Evolutionary conservation across 1,140 invertebrate genomes (phyloP).

Genomic region (Ephestia elutella): DNA sequence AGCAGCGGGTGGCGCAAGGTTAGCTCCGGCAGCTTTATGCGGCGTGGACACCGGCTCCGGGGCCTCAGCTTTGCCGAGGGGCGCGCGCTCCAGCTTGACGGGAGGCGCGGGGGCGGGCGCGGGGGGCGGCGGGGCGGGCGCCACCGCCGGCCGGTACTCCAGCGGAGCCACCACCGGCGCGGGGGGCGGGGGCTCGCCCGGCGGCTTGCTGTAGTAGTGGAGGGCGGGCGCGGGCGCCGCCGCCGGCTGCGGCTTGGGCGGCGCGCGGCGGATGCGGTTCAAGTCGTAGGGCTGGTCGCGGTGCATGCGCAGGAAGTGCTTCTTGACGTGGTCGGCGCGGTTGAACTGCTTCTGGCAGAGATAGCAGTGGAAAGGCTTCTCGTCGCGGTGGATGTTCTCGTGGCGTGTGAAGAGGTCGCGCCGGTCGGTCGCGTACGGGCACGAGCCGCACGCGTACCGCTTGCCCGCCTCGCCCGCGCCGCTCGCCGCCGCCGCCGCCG

Average conservation of each 20-base stretch:
- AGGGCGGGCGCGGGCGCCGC: conserved; percentile 10
- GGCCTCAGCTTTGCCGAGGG: conserved; percentile 42
- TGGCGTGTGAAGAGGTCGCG: conserved; percentile 95
- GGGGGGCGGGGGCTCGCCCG: conserved; percentile 75
- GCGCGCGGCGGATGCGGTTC: conserved; percentile 82
- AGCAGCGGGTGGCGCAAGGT: conserved; percentile 23
- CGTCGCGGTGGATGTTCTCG: conserved; percentile 95
- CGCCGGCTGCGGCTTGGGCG: conserved; percentile 51
- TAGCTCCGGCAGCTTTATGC: conserved; percentile 22
- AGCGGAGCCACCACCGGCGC: conserved; percentile 63
- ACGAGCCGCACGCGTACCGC: conserved; percentile 88
- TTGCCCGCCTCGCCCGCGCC: conserved; percentile 72
- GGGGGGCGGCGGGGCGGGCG: conserved; percentile 8
- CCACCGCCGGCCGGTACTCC: conserved; percentile 31
- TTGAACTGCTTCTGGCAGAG: conserved; percentile 94
- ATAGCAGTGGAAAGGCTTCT: conserved; percentile 95
- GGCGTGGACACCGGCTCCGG: conserved; percentile 19
- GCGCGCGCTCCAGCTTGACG: conserved; percentile 47
- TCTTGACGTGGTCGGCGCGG: conserved; percentile 95
- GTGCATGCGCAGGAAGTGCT: conserved; percentile 93
- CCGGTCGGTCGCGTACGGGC: conserved; percentile 92
- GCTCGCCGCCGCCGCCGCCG: conserved; percentile 32
- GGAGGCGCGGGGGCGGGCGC: conserved; percentile 7
- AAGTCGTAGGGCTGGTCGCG: conserved; percentile 89
- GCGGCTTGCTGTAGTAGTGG: conserved; percentile 29